Evolutionary conservation across 1,140 invertebrate species (phyloP), one percentile per base, ranked within the genome.

Genomic region (Tetragonula clypearis): DNA sequence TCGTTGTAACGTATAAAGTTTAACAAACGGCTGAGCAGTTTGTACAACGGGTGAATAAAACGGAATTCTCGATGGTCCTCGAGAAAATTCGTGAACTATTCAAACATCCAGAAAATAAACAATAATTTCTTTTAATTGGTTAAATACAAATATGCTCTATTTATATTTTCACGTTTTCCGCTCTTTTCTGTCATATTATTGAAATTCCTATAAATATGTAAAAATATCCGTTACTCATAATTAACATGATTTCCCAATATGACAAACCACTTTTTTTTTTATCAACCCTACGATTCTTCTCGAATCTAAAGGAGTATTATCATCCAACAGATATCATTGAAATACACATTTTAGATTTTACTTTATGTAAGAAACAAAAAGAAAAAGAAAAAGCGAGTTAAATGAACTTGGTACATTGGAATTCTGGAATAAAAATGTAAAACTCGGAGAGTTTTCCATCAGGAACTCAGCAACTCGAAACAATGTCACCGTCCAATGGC

Each of bases 11-110:
- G 66, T 79, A 62, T 79, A 55, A 78, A 71, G 26, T 62, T 84
- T 71, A 79, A 79, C 62, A 79, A 71, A 65, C 49, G 55, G 12
- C 9, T n/a, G 53, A 69, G 62, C 12, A 21, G 1, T 35, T 23
- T 17, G 30, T 65, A 15, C 26, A 84, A 84, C 77, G 82, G 82
- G 74, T 71, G 35, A 53, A 26, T 17, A 1, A 21, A 76, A 82
- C 5, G 2, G 1, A 75, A 49, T 60, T 53, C 23, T 62, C 60
- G 12, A 12, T n/a, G 12, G 12, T 62, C 1, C 19, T n/a, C n/a
- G 14, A 14, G 23, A 62, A 14, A 62, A n/a, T 12, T 62, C n/a
- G 1, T n/a, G 3, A 62, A n/a, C 23, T 62, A 62, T 62, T 62
- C 41, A 49, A 49, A 49, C 6, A 49, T 49, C 6, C 41, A n/a